Evolutionary conservation across 2,797 vertebrate genomes (phyloP).

Genomic region (Sternarchorhynchus goeldii): DNA sequence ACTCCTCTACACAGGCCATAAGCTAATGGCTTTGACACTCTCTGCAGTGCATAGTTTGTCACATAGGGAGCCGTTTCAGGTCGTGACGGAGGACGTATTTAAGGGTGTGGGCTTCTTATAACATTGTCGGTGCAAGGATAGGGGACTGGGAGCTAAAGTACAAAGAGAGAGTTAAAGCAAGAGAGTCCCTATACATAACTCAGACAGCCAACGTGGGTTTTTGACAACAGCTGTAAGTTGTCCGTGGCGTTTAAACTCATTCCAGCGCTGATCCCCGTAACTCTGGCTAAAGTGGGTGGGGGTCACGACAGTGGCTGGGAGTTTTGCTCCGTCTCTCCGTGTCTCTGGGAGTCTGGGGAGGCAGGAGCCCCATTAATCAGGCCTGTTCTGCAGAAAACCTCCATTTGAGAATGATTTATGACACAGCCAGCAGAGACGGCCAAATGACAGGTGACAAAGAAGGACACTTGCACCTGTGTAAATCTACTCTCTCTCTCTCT

Average conservation of each 20-base stretch:
- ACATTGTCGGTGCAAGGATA: background rate
- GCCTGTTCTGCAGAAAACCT: constrained; percentile 70
- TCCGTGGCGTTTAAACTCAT: constrained; percentile 28
- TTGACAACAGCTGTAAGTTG: constrained; percentile 14
- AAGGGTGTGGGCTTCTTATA: background rate
- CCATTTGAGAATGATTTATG: constrained; percentile 83
- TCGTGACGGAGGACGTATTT: background rate
- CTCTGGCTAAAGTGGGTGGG: constrained; percentile 38
- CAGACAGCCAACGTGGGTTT: background rate
- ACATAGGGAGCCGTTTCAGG: background rate
- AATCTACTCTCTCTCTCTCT: constrained; percentile 67
- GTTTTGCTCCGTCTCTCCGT: constrained; percentile 41
- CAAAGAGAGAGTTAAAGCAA: background rate
- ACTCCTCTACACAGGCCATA: background rate
- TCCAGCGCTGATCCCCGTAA: constrained; percentile 34
- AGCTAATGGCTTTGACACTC: background rate
- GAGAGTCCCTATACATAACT: background rate
- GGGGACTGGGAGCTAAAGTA: background rate
- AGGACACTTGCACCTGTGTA: constrained; percentile 79
- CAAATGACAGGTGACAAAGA: constrained; percentile 83
- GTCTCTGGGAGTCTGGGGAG: constrained; percentile 52
- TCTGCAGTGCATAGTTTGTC: background rate
- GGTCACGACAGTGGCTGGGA: constrained; percentile 44
- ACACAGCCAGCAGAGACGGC: constrained; percentile 71
- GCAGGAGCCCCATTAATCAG: constrained; percentile 58